These are phyloP conservation scores for Thereva nobilitata DNA, from an alignment of 2,888 invertebrate genomes.

Conservation along the genomic window DNA sequence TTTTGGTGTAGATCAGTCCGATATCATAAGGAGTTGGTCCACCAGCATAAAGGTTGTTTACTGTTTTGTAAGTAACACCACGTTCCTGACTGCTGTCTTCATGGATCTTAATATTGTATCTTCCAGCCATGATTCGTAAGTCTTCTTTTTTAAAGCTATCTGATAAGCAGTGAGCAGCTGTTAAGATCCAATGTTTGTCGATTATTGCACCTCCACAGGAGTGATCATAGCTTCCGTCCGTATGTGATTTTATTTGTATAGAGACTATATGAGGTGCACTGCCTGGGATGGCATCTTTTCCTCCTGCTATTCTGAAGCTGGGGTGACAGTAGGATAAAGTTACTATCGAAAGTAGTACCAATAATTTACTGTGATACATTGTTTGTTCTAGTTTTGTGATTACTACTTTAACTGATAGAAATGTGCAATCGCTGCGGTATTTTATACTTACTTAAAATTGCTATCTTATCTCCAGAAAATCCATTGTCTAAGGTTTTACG, in stretches of 20 bases:
- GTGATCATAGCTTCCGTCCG: constrained; percentile 47
- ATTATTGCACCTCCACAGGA: constrained; percentile 44
- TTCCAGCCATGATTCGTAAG: constrained; percentile 18
- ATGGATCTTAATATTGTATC: constrained; percentile 6
- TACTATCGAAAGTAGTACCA: too few species aligned
- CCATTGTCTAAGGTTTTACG: too few species aligned
- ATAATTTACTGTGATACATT: too few species aligned
- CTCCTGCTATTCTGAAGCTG: neutral
- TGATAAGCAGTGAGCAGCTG: constrained; percentile 32
- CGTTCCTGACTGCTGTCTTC: constrained; percentile 23
- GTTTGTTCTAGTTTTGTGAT: too few species aligned
- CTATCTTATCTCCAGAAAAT: too few species aligned
- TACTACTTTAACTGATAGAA: too few species aligned
- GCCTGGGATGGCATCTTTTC: constrained; percentile 50
- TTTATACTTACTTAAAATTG: too few species aligned
- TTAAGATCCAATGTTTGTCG: constrained; percentile 23
- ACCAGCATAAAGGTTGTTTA: constrained; percentile 15
- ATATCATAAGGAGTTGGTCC: constrained; percentile 33
- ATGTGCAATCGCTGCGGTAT: too few species aligned
- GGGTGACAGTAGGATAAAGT: too few species aligned
- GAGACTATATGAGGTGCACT: constrained; percentile 55
- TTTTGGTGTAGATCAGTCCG: constrained; percentile 25
- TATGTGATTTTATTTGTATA: constrained; percentile 48
- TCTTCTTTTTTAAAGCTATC: too few species aligned
- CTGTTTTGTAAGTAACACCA: constrained; percentile 26